phyloP scores from a whole-genome alignment of 53 echinoderm and acorn worm species.

The Zoroaster sp. region DNA sequence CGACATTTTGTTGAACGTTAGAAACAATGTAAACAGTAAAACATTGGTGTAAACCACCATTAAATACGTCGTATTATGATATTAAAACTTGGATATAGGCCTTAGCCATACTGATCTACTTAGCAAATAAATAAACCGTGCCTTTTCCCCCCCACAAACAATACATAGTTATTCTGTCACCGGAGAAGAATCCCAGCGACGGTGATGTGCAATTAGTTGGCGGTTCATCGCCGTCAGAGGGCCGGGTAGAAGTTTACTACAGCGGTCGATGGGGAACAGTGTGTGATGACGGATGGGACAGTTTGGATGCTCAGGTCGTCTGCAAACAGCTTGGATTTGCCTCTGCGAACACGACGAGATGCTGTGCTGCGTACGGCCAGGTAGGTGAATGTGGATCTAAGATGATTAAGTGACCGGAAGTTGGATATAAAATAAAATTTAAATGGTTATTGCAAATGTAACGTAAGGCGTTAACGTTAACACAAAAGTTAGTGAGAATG shows the following conservation, averaged over 20 bases:
- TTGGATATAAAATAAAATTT: too few relatives aligned
- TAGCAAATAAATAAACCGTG: too few relatives aligned
- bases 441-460: too few relatives aligned
- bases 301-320: conserved; percentile 29
- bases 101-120: too few relatives aligned
- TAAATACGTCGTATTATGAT: too few relatives aligned
- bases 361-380: conserved; percentile 47
- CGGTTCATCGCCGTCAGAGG: conserved; percentile 24
- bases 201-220: conserved; percentile 43
- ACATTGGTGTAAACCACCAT: too few relatives aligned
- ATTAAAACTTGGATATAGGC: too few relatives aligned
- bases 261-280: conserved; percentile 27
- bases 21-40: too few relatives aligned
- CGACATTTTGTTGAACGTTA: too few relatives aligned
- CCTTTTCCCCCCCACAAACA: too few relatives aligned
- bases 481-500: too few relatives aligned
- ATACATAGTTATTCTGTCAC: not conserved
- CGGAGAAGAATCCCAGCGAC: not conserved
- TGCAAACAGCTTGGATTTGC: conserved; percentile 59
- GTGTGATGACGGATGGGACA: conserved; percentile 47
- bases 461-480: too few relatives aligned
- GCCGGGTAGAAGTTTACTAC: conserved; percentile 21
- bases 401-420: not conserved
- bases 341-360: conserved; percentile 29
- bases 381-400: not conserved